Evolutionary conservation across 2,888 invertebrate species (phyloP), one percentile per base, ranked within the genome.

Genomic region (Drosophila antonietae): DNA sequence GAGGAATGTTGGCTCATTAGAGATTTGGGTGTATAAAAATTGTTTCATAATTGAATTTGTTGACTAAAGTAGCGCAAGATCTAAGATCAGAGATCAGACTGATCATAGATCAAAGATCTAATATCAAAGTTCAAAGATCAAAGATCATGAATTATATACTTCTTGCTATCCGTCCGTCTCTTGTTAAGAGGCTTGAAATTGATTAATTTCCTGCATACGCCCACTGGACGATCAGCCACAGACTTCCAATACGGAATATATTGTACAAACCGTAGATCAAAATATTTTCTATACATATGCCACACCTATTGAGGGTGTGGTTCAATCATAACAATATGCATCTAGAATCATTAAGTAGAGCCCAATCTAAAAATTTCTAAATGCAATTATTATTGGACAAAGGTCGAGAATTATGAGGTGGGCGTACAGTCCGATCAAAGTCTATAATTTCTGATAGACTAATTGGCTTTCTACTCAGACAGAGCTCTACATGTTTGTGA

Each of bases 381-480:
- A 43, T 43, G 9, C 0, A 18, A 5, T 43, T 41, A 9, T 43
- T 18, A 18, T 10, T 0, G 9, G 1, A 10, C n/a, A 43, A 44
- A 20, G 12, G 5, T 3, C 14, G 7, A 46, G 3, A 2, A 46
- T 23, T 15, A 46, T 15, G 8, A 6, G 6, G 23, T 31, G 15
- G 28, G 31, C 6, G n/a, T 49, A 5, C n/a, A 33, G 6, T 1
- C 15, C 5, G 49, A n/a, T n/a, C 31, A 31, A 31, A 49, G 49
- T 33, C 9, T 49, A 49, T 49, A 9, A 49, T 49, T 47, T n/a
- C 28, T 49, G 5, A 31, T 33, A 49, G 49, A n/a, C 10, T 49
- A 10, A 31, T 49, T 49, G 31, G 31, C 31, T 31, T n/a, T 49
- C 31, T 3, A n/a, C 5, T 6, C 31, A 31, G 49, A 18, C 49